A percentile compares a stretch with the other conserved stretches of the same genome.
phyloP scores from a whole-genome alignment of 2,113 vertebrate genomes.

The Sisor rabdophorus region DNA sequence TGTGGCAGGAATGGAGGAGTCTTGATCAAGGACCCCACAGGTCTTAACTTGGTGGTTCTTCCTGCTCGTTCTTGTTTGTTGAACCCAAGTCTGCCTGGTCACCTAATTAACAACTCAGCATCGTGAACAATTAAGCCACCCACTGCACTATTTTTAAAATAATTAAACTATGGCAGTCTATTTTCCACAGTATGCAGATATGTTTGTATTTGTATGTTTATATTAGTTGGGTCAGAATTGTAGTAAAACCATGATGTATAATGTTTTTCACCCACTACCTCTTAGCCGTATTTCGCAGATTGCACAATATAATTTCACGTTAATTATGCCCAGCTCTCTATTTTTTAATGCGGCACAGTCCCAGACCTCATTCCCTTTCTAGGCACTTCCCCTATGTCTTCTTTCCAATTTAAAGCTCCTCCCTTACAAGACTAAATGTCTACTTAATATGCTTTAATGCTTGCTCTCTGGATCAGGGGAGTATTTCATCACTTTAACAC shows the following conservation, averaged over 20 bases:
- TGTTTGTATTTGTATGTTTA: background rate
- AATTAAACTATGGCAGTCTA: too few relatives aligned
- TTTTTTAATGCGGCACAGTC: slow-evolving; percentile 38
- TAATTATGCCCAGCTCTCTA: slow-evolving; percentile 34
- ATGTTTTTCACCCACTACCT: slow-evolving; percentile 18
- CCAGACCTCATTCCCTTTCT: slow-evolving; percentile 62
- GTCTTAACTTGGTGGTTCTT: too few relatives aligned
- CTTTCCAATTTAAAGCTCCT: slow-evolving; percentile 71
- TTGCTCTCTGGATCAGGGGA: slow-evolving; percentile 72
- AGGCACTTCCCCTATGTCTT: slow-evolving; percentile 69
- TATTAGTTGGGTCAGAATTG: background rate
- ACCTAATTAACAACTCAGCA: too few relatives aligned
- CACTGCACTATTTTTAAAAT: too few relatives aligned
- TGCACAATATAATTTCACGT: slow-evolving; percentile 39
- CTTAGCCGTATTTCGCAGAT: slow-evolving; percentile 42
- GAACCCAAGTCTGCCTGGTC: too few relatives aligned
- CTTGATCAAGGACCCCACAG: too few relatives aligned
- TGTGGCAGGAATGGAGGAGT: too few relatives aligned
- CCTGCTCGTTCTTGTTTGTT: too few relatives aligned
- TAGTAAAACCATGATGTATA: too few relatives aligned
- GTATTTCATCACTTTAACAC: slow-evolving; percentile 79
- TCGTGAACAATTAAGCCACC: too few relatives aligned
- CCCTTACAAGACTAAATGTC: slow-evolving; percentile 78
- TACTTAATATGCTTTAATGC: slow-evolving; percentile 83
- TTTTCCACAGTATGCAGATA: too few relatives aligned